Evolutionary conservation across 2,113 vertebrate species (phyloP).

Genomic region (Donacobius atricapilla): DNA sequence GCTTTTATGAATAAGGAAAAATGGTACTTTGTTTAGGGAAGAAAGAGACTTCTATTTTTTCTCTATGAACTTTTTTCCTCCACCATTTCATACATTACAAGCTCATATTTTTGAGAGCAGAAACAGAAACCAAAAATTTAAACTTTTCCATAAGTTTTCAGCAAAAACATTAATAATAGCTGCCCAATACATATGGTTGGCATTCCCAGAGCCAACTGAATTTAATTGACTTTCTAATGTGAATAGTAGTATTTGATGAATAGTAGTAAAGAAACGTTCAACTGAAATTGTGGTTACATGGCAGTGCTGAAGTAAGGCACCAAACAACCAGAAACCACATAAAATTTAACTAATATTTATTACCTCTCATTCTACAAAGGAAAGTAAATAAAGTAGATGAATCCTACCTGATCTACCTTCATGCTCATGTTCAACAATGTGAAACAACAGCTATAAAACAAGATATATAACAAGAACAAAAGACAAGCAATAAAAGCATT

Average conservation of each 20-base stretch:
- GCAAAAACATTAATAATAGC: neutral
- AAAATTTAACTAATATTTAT: neutral
- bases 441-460: neutral
- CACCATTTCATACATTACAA: neutral
- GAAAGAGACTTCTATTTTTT: neutral
- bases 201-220: neutral
- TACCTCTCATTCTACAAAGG: neutral
- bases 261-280: neutral
- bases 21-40: neutral
- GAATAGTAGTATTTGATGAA: neutral
- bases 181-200: neutral
- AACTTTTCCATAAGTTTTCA: neutral
- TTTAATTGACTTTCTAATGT: neutral
- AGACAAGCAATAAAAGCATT: neutral
- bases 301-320: neutral
- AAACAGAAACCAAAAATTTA: neutral
- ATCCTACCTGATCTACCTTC: neutral
- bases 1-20: neutral
- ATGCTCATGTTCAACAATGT: neutral
- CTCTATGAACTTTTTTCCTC: neutral
- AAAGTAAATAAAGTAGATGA: neutral
- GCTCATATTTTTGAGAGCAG: neutral
- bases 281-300: neutral
- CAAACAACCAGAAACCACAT: neutral
- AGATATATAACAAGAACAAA: neutral